phyloP scores from a whole-genome alignment of 35 echinoderm and acorn worm genomes.

The Patiria miniata region DNA sequence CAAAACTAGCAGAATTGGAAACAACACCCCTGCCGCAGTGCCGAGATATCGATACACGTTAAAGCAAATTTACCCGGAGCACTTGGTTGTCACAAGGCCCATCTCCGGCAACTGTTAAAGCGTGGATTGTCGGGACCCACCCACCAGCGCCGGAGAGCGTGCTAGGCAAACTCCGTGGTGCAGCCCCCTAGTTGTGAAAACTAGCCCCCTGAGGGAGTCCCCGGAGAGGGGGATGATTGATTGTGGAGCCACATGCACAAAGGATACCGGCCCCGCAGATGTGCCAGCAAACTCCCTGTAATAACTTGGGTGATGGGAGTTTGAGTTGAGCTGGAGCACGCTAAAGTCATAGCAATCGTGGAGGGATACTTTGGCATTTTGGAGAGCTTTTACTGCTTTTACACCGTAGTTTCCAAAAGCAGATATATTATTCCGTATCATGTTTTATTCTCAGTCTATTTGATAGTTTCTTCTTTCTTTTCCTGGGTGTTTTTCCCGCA shows the following conservation, averaged over 20 bases:
- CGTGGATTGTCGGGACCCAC: not conserved
- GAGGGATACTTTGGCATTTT: not conserved
- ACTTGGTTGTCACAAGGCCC: not conserved
- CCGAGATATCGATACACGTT: conserved; percentile 22
- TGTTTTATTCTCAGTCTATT: too few relatives aligned
- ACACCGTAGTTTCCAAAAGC: not conserved
- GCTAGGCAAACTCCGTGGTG: conserved; percentile 18
- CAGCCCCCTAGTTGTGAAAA: conserved; percentile 20
- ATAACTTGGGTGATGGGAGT: conserved; percentile 1
- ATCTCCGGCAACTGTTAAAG: conserved; percentile 11
- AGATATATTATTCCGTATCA: too few relatives aligned
- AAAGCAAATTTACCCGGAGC: conserved; percentile 27
- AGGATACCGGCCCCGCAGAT: conserved; percentile 1
- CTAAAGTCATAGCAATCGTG: not conserved
- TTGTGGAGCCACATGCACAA: conserved; percentile 23
- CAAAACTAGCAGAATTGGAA: conserved; percentile 17
- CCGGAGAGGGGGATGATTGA: not conserved
- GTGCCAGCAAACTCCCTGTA: conserved; percentile 3
- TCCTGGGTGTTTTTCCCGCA: too few relatives aligned
- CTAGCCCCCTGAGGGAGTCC: not conserved
- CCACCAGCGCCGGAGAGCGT: not conserved
- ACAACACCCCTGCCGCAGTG: conserved; percentile 10
- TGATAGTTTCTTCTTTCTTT: too few relatives aligned
- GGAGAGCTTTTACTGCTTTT: not conserved
- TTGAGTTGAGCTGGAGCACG: not conserved